Percentiles rank a stretch among this genome's conserved stretches.
Evolutionary conservation across 2,888 invertebrate species (phyloP).

Genomic region (Leptopilina syphax): DNA sequence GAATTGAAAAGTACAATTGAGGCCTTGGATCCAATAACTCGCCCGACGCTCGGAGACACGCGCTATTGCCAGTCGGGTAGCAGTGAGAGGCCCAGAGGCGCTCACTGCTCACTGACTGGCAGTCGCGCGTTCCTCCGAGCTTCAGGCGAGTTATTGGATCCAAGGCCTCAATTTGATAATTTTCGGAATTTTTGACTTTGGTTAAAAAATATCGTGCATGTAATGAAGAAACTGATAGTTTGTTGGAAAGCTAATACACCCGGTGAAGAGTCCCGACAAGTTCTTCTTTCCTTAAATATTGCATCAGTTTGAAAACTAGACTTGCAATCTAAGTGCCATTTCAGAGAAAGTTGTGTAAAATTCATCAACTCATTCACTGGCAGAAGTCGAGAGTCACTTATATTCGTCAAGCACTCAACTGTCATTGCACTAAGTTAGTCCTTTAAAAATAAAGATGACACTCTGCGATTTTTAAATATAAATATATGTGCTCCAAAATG

Average conservation of each 20-base stretch:
- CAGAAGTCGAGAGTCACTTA: not conserved
- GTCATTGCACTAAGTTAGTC: not conserved
- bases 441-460: not conserved
- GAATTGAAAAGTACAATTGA: too few relatives aligned
- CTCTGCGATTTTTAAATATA: not conserved
- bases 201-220: not conserved
- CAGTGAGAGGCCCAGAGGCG: too few relatives aligned
- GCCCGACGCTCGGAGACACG: too few relatives aligned
- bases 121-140: too few relatives aligned
- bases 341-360: slow-evolving; percentile 22
- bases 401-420: slow-evolving; percentile 1
- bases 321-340: not conserved
- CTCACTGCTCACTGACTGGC: too few relatives aligned
- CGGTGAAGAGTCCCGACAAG: not conserved
- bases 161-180: not conserved
- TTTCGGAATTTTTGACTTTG: not conserved
- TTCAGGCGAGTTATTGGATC: too few relatives aligned
- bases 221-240: not conserved
- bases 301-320: not conserved
- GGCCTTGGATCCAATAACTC: too few relatives aligned
- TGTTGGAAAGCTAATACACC: not conserved
- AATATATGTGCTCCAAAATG: too few relatives aligned
- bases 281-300: not conserved
- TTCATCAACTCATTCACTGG: slow-evolving; percentile 3
- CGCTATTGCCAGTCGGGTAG: too few relatives aligned